A percentile compares a stretch with the other conserved stretches of the same genome.
Evolutionary conservation across 2,888 invertebrate species (phyloP).

Genomic region (Vannuccia rotundouncinata): DNA sequence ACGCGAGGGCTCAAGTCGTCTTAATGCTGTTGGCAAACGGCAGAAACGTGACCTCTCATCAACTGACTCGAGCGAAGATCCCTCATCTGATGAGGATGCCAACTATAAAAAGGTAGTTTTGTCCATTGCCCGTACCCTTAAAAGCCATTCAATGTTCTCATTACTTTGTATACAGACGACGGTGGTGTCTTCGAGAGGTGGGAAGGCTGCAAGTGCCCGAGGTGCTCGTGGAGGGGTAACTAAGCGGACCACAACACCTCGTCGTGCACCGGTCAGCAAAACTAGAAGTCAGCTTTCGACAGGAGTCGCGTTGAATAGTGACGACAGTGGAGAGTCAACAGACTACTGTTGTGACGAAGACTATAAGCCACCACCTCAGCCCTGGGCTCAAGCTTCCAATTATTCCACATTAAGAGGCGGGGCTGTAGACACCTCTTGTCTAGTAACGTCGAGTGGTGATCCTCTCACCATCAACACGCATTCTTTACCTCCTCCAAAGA

Average conservation of each 20-base stretch:
- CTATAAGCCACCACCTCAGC: background rate
- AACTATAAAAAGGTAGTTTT: background rate
- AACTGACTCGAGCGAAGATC: slow-evolving; percentile 25
- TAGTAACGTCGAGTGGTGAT: too few relatives aligned
- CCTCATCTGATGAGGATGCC: slow-evolving; percentile 11
- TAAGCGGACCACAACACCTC: too few relatives aligned
- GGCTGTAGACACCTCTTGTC: too few relatives aligned
- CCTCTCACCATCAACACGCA: too few relatives aligned
- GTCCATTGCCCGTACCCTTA: background rate
- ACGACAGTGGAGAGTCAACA: background rate
- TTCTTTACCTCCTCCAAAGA: slow-evolving; percentile 10
- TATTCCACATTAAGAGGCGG: too few relatives aligned
- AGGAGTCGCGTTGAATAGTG: too few relatives aligned
- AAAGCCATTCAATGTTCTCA: too few relatives aligned
- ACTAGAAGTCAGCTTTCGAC: too few relatives aligned
- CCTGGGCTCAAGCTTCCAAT: background rate
- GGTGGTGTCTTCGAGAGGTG: background rate
- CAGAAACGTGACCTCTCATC: slow-evolving; percentile 21
- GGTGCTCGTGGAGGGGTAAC: too few relatives aligned
- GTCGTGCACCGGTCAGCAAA: too few relatives aligned
- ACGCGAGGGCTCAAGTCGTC: too few relatives aligned
- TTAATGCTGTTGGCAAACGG: background rate
- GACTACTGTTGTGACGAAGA: background rate
- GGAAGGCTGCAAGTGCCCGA: background rate
- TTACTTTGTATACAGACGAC: too few relatives aligned